Evolutionary conservation across 2,797 vertebrate species (phyloP).

Genomic region (Strix occidentalis): DNA sequence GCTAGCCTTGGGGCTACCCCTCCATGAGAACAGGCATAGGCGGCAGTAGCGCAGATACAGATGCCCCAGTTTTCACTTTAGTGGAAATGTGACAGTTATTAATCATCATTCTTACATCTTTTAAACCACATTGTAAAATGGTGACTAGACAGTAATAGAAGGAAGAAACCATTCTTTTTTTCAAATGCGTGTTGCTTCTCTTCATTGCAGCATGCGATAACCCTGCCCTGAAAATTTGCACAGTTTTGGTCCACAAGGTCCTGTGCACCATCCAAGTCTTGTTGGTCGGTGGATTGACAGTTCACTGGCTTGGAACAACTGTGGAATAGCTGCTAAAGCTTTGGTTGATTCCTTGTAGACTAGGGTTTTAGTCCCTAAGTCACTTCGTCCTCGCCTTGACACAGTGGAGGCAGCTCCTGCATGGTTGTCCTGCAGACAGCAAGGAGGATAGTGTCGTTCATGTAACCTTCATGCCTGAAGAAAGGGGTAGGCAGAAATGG

Average conservation of each 20-base stretch:
- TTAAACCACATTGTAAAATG: neutral
- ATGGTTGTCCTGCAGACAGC: neutral
- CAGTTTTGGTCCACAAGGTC: neutral
- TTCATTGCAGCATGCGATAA: neutral
- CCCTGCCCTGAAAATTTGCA: neutral
- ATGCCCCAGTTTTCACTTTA: neutral
- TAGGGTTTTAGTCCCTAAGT: neutral
- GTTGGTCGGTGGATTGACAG: constrained; percentile 11
- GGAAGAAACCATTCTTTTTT: neutral
- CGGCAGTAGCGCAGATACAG: neutral
- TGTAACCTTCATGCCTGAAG: neutral
- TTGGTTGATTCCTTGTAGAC: neutral
- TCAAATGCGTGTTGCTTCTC: neutral
- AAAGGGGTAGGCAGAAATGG: neutral
- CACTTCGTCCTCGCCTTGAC: neutral
- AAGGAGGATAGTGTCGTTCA: neutral
- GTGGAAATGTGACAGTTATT: neutral
- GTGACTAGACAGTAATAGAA: neutral
- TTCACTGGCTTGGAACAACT: neutral
- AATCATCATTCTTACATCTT: neutral
- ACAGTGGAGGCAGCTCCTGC: neutral
- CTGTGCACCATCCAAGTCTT: neutral
- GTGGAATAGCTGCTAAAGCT: neutral
- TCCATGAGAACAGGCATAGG: accelerated
- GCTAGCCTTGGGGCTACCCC: neutral